Evolutionary conservation across 2,888 invertebrate genomes (phyloP).

Genomic region (Campaea margaritaria): DNA sequence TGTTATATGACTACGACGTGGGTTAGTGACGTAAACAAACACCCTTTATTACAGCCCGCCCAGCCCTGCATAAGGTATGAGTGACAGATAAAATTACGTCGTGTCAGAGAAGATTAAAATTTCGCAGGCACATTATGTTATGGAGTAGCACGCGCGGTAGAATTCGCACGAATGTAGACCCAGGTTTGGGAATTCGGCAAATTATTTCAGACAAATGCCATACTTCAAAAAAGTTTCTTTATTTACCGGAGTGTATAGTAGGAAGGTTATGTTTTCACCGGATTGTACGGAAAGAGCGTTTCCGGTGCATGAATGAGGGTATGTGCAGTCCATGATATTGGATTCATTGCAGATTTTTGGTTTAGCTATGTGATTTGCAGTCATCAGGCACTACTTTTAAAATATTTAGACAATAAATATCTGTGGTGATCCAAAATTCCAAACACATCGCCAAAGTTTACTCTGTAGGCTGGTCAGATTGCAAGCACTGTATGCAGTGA

Average conservation of each 20-base stretch:
- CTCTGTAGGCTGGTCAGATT: not conserved
- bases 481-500: not conserved
- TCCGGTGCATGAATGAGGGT: too few relatives aligned
- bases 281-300: too few relatives aligned
- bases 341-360: too few relatives aligned
- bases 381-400: too few relatives aligned
- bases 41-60: conserved; percentile 38
- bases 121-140: conserved; percentile 16
- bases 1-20: conserved; percentile 18
- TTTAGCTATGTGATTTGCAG: too few relatives aligned
- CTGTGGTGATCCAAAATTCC: too few relatives aligned
- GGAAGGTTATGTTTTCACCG: too few relatives aligned
- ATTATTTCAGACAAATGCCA: not conserved
- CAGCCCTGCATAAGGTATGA: conserved; percentile 36
- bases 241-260: too few relatives aligned
- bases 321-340: too few relatives aligned
- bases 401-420: too few relatives aligned
- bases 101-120: conserved; percentile 30
- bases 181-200: not conserved
- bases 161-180: conserved; percentile 1
- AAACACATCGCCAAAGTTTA: too few relatives aligned
- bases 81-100: conserved; percentile 39
- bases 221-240: too few relatives aligned
- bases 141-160: conserved; percentile 5
- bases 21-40: conserved; percentile 35